A percentile compares a stretch with the other conserved stretches of the same genome.
Evolutionary conservation across 2,113 vertebrate genomes (phyloP).

Genomic region (Tursiops truncatus): DNA sequence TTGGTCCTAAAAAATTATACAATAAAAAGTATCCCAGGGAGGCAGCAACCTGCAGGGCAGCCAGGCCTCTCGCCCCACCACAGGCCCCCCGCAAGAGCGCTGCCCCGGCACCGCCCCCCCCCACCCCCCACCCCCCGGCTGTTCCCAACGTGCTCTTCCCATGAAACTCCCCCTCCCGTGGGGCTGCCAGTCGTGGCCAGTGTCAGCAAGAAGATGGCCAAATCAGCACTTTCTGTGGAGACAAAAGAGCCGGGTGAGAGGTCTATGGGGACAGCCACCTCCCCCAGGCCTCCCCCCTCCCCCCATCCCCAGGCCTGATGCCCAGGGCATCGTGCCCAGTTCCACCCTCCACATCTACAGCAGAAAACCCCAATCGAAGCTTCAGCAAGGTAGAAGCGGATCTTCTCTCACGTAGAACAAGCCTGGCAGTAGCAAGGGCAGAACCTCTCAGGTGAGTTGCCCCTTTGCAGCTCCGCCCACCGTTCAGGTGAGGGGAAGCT

Average conservation of each 20-base stretch:
- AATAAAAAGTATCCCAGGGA: background rate
- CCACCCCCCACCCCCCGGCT: accelerated
- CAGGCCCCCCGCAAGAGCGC: background rate
- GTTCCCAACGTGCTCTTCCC: background rate
- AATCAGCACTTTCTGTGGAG: background rate
- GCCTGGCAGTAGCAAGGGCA: background rate
- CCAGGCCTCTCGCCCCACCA: background rate
- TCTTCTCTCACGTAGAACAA: background rate
- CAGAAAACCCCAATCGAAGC: background rate
- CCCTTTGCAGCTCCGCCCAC: background rate
- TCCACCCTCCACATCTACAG: background rate
- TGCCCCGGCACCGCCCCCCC: too few species aligned
- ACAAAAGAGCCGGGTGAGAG: conserved; percentile 13
- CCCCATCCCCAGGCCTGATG: too few species aligned
- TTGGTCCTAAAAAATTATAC: background rate
- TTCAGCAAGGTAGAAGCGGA: background rate
- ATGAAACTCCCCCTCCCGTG: background rate
- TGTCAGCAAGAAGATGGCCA: conserved; percentile 36
- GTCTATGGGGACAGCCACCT: background rate
- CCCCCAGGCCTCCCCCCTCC: accelerated
- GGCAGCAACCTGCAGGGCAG: background rate
- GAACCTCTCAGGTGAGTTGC: background rate
- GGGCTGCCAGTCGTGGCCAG: background rate
- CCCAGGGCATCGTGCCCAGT: background rate
- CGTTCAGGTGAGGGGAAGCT: background rate